Base-by-base conservation (phyloP, 2,888 invertebrate genomes). In the Ochropacha duplaris region DNA sequence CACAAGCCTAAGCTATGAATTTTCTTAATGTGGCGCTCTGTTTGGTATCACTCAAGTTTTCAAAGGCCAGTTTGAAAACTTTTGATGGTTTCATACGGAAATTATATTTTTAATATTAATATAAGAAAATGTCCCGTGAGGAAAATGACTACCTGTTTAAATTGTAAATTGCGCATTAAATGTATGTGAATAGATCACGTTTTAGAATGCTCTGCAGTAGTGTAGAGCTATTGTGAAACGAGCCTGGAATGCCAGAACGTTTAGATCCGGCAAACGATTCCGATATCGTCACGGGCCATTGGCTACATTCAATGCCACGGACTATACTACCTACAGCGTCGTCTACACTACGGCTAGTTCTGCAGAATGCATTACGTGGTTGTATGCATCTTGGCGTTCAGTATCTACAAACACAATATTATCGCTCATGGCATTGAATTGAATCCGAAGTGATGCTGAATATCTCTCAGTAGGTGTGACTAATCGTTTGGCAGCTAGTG, bases 261-360 rank as follows among this genome's bases (percentile, higher is more conserved):
- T 61, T 56, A 66, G 67, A 68, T 70, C 68, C 65, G 65, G 65
- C 69, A 66, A 66, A 62, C 58, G 59, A n/a, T 54, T 55, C 68
- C 58, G 70, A 68, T 68, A 66, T 65, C 69, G 78, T 81, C 80
- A 84, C 84, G 81, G 83, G 69, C 76, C 81, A 87, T 80, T 83
- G 84, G 67, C 60, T 72, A 72, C 77, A 74, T 79, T 85, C 86
- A 88, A 86, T 87, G 83, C 78, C 83, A 71, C 65, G 68, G 62
- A 54, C 57, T 59, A 56, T 59, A 54, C 54, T 56, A 34, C 22
- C 44, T 50, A 49, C 55, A 54, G 50, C n/a, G 36, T 50, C 55
- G 55, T 24, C 55, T 62, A 56, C 56, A 60, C 39, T n/a, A 16
- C 8, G 49, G 64, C 52, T 49, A 54, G 55, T 51, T 44, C 26